These are phyloP conservation scores for Myxocyprinus asiaticus DNA, from an alignment of 2,113 vertebrate genomes.

Conservation along the genomic window DNA sequence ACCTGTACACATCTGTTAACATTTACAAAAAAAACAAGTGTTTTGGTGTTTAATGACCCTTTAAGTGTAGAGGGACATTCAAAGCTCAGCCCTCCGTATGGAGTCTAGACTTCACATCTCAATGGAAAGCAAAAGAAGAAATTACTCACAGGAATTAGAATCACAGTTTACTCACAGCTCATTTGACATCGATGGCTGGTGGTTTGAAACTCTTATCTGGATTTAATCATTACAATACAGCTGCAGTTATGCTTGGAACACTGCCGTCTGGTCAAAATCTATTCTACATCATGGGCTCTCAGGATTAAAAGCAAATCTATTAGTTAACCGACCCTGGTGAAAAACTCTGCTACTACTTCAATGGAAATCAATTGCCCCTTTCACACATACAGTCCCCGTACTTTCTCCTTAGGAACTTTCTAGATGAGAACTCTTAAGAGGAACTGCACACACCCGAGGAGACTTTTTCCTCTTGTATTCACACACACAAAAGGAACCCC, in stretches of 20 bases:
- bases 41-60: too few species aligned
- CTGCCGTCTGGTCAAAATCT: neutral
- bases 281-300: neutral
- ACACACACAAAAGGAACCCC: too few species aligned
- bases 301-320: neutral
- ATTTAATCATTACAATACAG: neutral
- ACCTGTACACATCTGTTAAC: too few species aligned
- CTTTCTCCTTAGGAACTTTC: too few species aligned
- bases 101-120: slow-evolving; percentile 11
- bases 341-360: neutral
- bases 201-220: slow-evolving; percentile 1
- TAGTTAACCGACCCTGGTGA: neutral
- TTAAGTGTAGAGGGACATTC: too few species aligned
- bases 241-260: neutral
- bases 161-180: neutral
- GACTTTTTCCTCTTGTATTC: too few species aligned
- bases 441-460: too few species aligned
- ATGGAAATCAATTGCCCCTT: too few species aligned
- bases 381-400: too few species aligned
- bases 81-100: neutral
- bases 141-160: slow-evolving; percentile 16
- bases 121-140: neutral
- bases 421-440: too few species aligned
- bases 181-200: neutral
- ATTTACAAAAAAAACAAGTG: too few species aligned